A percentile compares a stretch with the other conserved stretches of the same genome.
Evolutionary conservation across 2,113 vertebrate genomes (phyloP).

Genomic region (Hipposideros armiger): DNA sequence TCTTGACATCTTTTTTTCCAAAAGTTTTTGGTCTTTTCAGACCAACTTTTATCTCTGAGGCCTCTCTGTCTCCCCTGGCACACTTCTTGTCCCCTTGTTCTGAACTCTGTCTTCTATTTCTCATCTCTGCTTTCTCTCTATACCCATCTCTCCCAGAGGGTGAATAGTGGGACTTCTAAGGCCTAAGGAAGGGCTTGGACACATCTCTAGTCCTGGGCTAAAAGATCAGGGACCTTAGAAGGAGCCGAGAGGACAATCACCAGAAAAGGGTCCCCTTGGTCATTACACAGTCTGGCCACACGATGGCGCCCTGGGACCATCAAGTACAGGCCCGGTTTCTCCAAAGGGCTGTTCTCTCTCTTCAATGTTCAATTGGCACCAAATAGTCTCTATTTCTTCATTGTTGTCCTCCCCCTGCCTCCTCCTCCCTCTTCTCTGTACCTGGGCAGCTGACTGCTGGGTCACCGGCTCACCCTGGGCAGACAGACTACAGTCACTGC

Average conservation of each 20-base stretch:
- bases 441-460: neutral
- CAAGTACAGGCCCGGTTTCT: neutral
- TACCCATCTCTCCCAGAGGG: neutral
- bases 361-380: neutral
- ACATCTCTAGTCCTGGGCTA: neutral
- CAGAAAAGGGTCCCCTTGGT: neutral
- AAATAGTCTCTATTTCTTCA: constrained; percentile 35
- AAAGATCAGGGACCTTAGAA: neutral
- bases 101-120: neutral
- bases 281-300: constrained; percentile 53
- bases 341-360: neutral
- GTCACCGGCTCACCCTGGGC: neutral
- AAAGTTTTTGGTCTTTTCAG: neutral
- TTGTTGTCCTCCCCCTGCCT: neutral
- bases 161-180: neutral
- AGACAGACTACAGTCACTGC: neutral
- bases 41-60: neutral
- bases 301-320: constrained; percentile 80
- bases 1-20: neutral
- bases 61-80: neutral
- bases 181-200: neutral
- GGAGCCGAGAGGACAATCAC: neutral
- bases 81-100: neutral
- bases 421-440: neutral
- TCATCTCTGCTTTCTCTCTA: neutral